Conservation (phyloP, 2,113 vertebrate species). For the Azemiops feae region DNA sequence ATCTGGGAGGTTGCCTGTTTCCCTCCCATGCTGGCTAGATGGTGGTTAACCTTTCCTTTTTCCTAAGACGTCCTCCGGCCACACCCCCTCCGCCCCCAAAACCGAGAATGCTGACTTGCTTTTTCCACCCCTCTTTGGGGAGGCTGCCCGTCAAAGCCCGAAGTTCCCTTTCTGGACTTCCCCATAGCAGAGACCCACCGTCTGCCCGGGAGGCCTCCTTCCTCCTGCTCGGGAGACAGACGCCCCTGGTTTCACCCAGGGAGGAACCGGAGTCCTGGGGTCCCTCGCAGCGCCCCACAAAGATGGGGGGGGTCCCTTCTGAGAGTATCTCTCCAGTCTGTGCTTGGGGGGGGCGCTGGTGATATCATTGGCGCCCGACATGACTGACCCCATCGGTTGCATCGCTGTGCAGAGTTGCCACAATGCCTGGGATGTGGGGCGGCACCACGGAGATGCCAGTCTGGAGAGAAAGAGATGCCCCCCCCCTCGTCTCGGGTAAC, state of each 20-base stretch:
- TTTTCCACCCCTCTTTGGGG: background rate
- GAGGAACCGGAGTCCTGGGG: background rate
- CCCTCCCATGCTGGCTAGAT: background rate
- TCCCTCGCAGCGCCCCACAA: background rate
- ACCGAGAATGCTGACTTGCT: background rate
- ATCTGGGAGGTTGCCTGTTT: background rate
- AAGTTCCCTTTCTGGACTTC: background rate
- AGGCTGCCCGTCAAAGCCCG: fast-evolving
- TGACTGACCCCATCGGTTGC: background rate
- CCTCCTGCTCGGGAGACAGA: background rate
- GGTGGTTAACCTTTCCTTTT: background rate
- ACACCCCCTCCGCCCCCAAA: fast-evolving
- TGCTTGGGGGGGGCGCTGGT: background rate
- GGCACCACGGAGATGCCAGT: background rate
- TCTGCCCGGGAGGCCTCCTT: background rate
- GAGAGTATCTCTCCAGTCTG: background rate
- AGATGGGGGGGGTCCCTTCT: background rate
- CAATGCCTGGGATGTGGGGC: background rate
- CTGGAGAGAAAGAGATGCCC: background rate
- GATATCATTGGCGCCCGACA: background rate
- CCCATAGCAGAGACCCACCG: background rate
- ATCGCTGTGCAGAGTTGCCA: background rate
- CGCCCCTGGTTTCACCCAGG: fast-evolving
- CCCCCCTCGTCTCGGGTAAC: background rate
- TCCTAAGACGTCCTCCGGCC: background rate